Base-by-base conservation (phyloP, 2,113 vertebrate genomes). In the Ancistrus triradiatus region DNA sequence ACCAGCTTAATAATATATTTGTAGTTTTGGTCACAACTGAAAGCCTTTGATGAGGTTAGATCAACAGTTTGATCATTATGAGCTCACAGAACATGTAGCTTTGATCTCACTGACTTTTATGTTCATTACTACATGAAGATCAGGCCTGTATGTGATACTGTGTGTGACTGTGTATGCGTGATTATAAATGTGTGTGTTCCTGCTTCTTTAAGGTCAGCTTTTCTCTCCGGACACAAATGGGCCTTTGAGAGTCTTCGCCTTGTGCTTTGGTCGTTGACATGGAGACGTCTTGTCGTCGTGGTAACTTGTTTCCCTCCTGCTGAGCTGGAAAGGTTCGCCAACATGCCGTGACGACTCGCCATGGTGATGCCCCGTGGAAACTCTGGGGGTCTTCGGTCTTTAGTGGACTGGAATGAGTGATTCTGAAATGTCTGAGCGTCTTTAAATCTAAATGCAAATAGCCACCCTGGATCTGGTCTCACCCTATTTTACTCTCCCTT, bases 261-360 rank as follows among this genome's bases (percentile, higher is more conserved):
- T 50, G 51, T 13, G 50, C 44, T 66, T 62, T 31, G 24, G 27
- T 35, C n/a, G 61, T 64, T 55, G 59, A 15, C 64, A 59, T 68
- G 27, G 73, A 19, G 49, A 67, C 11, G 31, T 24, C 59, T 43
- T 27, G 60, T 56, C 50, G 25, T 50, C 25, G 40, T 7, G 22
- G 70, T 50, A 64, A 49, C 50, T 42, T 21, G 28, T 64, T 53
- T 31, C 61, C 9, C 50, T 46, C 68, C 38, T 18, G 15, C 68
- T 64, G 71, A 13, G 60, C 31, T 53, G 27, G 38, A 75, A 75
- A 78, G 63, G 70, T 68, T 68, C 17, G 47, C 73, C 70, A 78
- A 46, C 53, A 40, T 25, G 59, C 61, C 60, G 9, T 42, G 50
- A 44, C 13, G 58, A 62, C 37, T 6, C 10, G 35, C 69, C 69